Percentiles rank a stretch among this genome's conserved stretches.
phyloP scores from a whole-genome alignment of 2,797 vertebrate genomes.

The Falco columbarius region DNA sequence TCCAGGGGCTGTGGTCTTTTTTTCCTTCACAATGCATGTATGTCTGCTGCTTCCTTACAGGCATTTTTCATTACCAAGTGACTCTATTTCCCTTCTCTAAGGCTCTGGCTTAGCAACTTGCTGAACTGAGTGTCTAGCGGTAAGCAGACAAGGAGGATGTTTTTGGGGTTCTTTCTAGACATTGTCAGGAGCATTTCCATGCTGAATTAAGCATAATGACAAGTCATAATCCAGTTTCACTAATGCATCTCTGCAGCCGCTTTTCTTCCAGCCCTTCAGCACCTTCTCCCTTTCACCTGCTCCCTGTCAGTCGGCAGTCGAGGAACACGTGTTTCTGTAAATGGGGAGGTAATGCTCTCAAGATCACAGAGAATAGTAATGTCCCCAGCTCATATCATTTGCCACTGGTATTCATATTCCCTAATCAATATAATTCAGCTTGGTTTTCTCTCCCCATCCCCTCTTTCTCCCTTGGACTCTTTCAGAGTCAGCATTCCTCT shows the following conservation, averaged over 20 bases:
- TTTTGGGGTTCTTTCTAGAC: not conserved
- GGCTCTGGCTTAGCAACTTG: not conserved
- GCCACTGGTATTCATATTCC: not conserved
- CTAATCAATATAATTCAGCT: not conserved
- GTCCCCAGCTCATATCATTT: not conserved
- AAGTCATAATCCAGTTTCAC: not conserved
- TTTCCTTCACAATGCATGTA: slow-evolving; percentile 33
- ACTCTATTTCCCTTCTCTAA: not conserved
- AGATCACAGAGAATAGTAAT: not conserved
- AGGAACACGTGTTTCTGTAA: not conserved
- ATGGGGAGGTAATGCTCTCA: not conserved
- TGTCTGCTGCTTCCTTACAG: slow-evolving; percentile 49
- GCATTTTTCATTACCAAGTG: slow-evolving; percentile 41
- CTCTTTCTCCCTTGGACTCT: not conserved
- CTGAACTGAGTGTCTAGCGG: not conserved
- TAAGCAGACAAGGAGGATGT: not conserved
- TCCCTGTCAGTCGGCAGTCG: not conserved
- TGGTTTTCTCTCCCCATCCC: not conserved
- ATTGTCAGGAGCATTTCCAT: not conserved
- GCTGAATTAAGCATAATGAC: not conserved
- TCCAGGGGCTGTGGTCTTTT: slow-evolving; percentile 43
- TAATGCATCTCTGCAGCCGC: not conserved
- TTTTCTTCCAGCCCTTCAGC: not conserved
- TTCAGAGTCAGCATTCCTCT: not conserved
- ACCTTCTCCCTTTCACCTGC: not conserved